Percentiles rank a stretch among this genome's conserved stretches.
These are phyloP conservation scores for Saturnia japonica DNA, from an alignment of 2,888 invertebrate genomes.

Conservation along the genomic window DNA sequence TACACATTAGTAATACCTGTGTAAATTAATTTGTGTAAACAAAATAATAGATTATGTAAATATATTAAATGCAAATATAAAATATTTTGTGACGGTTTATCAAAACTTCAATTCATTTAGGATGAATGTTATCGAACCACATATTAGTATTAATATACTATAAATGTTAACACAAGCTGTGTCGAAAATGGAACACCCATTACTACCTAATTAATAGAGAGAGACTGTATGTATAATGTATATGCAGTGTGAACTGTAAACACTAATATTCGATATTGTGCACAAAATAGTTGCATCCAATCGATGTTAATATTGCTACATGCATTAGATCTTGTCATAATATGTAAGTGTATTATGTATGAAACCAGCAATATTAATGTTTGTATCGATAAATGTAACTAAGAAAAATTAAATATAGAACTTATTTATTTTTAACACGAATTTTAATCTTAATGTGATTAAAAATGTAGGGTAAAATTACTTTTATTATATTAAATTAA, in stretches of 20 bases:
- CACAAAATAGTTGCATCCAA: constrained; percentile 14
- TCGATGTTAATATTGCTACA: background rate
- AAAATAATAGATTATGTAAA: too few species aligned
- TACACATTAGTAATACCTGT: too few species aligned
- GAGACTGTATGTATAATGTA: too few species aligned
- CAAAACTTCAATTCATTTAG: too few species aligned
- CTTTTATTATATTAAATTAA: too few species aligned
- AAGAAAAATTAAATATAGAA: background rate
- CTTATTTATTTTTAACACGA: background rate
- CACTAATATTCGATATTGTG: constrained; percentile 25
- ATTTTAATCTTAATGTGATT: too few species aligned
- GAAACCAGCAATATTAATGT: background rate
- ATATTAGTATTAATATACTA: background rate
- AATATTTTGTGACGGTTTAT: too few species aligned
- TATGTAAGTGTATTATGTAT: background rate
- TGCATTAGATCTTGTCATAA: background rate
- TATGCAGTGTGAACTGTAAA: constrained; percentile 29
- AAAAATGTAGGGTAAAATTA: too few species aligned
- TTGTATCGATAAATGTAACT: background rate
- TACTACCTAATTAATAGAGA: constrained; percentile 42
- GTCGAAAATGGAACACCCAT: constrained; percentile 36
- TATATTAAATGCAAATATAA: too few species aligned
- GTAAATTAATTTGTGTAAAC: too few species aligned
- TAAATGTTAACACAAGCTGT: background rate
- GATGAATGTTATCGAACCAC: too few species aligned